Evolutionary conservation across 2,113 vertebrate genomes (phyloP).

Genomic region (Corapipo altera): DNA sequence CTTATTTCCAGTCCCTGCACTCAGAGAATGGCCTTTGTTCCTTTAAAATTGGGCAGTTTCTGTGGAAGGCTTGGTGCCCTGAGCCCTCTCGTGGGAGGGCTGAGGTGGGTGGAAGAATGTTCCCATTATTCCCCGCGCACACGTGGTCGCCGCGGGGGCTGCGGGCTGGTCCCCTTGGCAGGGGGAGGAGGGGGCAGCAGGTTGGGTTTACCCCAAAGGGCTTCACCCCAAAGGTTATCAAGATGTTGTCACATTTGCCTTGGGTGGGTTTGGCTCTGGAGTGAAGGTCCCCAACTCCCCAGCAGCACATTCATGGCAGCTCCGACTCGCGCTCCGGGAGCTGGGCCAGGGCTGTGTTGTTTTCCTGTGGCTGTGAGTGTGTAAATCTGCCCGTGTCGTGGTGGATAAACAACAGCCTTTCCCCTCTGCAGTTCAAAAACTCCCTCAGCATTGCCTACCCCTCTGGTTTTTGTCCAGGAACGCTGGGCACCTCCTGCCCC

Average conservation of each 20-base stretch:
- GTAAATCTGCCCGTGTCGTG: background rate
- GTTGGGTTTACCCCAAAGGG: background rate
- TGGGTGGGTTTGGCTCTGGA: background rate
- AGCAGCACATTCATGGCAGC: background rate
- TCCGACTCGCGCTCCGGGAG: background rate
- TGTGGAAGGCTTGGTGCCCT: background rate
- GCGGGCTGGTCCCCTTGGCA: background rate
- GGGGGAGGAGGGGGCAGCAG: background rate
- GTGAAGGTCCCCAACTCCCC: background rate
- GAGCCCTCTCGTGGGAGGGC: background rate
- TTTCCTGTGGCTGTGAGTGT: background rate
- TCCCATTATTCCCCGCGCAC: constrained; percentile 1
- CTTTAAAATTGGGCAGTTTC: background rate
- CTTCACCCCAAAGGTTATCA: background rate
- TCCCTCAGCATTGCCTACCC: background rate
- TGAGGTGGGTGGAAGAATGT: constrained; percentile 57
- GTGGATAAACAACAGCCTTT: background rate
- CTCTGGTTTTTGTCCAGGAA: background rate
- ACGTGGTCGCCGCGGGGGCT: background rate
- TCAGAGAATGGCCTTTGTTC: constrained; percentile 15
- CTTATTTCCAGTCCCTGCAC: background rate
- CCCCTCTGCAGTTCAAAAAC: background rate
- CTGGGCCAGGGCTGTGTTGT: background rate
- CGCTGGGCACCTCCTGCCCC: background rate
- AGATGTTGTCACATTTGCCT: background rate